A percentile compares a stretch with the other conserved stretches of the same genome.
Evolutionary conservation across 2,797 vertebrate species (phyloP).

Genomic region (Florisuga fusca): DNA sequence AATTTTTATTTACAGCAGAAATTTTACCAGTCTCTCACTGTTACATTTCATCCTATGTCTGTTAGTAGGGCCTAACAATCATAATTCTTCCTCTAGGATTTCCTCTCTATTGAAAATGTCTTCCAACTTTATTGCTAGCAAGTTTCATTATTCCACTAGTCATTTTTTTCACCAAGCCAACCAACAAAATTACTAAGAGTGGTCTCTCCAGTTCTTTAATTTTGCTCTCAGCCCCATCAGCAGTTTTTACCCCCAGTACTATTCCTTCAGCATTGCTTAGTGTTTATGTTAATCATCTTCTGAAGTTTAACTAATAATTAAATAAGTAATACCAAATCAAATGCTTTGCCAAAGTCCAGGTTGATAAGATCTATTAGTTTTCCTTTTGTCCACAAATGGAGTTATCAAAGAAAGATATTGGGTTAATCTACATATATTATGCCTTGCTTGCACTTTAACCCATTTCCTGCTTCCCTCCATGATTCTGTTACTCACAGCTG

Average conservation of each 20-base stretch:
- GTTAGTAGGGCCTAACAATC: not conserved
- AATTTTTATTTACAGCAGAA: not conserved
- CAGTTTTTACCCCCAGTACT: not conserved
- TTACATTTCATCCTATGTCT: not conserved
- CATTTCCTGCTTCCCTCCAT: not conserved
- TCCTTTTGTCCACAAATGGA: not conserved
- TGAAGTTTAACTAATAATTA: not conserved
- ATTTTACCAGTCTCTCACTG: not conserved
- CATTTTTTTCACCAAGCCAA: not conserved
- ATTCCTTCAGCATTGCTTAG: not conserved
- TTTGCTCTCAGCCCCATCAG: not conserved
- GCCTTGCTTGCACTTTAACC: not conserved
- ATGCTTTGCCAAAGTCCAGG: conserved; percentile 40
- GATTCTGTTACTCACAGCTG: not conserved
- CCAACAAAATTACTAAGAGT: not conserved
- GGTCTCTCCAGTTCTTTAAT: not conserved
- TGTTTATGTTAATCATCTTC: not conserved
- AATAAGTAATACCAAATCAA: not conserved
- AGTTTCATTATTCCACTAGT: not conserved
- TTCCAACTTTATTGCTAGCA: not conserved
- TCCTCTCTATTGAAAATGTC: not conserved
- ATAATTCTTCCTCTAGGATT: not conserved
- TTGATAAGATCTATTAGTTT: conserved; percentile 33
- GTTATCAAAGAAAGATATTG: not conserved
- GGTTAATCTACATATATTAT: not conserved